Evolutionary conservation across 2,113 vertebrate genomes (phyloP).

Genomic region (Electrona antarctica): DNA sequence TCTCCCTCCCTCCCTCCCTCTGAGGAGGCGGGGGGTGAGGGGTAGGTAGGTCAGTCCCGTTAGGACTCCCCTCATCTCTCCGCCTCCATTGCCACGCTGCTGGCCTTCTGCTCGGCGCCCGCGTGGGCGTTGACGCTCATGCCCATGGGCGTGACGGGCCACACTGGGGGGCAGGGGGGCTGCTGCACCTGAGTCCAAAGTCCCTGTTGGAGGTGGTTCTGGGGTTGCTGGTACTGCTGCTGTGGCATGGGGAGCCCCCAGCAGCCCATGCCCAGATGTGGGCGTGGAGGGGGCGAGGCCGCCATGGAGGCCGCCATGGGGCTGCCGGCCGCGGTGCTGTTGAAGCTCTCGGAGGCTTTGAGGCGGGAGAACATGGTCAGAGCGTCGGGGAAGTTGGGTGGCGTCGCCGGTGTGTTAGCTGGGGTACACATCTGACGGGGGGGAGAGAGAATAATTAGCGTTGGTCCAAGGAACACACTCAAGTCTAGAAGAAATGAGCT

Average conservation of each 20-base stretch:
- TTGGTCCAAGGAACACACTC: too few species aligned
- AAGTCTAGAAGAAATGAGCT: too few species aligned
- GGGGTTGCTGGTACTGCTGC: too few species aligned
- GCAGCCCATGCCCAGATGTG: slow-evolving; percentile 80
- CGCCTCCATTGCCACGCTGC: slow-evolving; percentile 92
- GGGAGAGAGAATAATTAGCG: neutral
- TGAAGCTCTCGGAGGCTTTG: slow-evolving; percentile 92
- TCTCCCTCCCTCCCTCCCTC: slow-evolving; percentile 13
- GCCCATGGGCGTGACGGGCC: slow-evolving; percentile 83
- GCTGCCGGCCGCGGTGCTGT: slow-evolving; percentile 82
- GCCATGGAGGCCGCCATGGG: slow-evolving; percentile 86
- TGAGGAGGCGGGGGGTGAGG: neutral
- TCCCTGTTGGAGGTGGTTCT: slow-evolving; percentile 70
- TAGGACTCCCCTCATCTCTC: slow-evolving; percentile 89
- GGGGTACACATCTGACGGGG: slow-evolving; percentile 93
- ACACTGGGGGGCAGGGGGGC: slow-evolving; percentile 60
- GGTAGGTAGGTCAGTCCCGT: slow-evolving; percentile 46
- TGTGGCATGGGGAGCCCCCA: slow-evolving; percentile 80
- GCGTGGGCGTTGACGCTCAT: slow-evolving; percentile 68
- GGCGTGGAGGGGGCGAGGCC: slow-evolving; percentile 85
- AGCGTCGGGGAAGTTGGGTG: slow-evolving; percentile 95
- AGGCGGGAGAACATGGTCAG: slow-evolving; percentile 97
- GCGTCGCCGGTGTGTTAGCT: slow-evolving; percentile 96
- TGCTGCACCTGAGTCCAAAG: slow-evolving; percentile 90
- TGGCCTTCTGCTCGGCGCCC: slow-evolving; percentile 89